phyloP scores from a whole-genome alignment of 2,888 invertebrate genomes.

The Chrysomela aeneicollis region DNA sequence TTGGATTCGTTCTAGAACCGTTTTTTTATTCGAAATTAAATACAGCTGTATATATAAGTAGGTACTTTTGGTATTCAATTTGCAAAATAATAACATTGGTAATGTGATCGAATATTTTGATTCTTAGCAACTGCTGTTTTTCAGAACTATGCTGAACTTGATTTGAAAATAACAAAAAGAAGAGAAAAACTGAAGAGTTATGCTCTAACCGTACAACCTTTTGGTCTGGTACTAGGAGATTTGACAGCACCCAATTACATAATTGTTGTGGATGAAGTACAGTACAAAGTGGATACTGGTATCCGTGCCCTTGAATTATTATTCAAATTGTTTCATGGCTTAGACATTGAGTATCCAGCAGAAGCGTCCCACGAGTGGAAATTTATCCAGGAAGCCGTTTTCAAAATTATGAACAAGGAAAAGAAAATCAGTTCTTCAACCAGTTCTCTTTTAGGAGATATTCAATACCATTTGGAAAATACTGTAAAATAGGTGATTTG shows the following conservation, averaged over 20 bases:
- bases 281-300: conserved; percentile 24
- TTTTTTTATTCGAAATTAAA: too few relatives aligned
- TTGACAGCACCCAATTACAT: conserved; percentile 17
- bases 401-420: conserved; percentile 15
- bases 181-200: conserved; percentile 13
- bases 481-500: neutral
- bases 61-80: too few relatives aligned
- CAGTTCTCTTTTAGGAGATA: conserved; percentile 17
- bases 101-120: neutral
- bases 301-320: conserved; percentile 18
- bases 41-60: too few relatives aligned
- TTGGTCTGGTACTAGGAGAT: conserved; percentile 9
- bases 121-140: conserved; percentile 2
- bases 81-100: neutral
- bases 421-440: conserved; percentile 15
- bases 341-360: conserved; percentile 22
- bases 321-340: conserved; percentile 24
- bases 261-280: conserved; percentile 23
- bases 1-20: too few relatives aligned
- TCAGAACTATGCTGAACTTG: conserved; percentile 16
- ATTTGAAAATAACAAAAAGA: conserved; percentile 7
- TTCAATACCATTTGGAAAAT: conserved; percentile 17
- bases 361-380: conserved; percentile 21
- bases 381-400: conserved; percentile 20
- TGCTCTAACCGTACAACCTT: conserved; percentile 13